Conservation (phyloP, 2,113 vertebrate genomes). For the Erinaceus europaeus region DNA sequence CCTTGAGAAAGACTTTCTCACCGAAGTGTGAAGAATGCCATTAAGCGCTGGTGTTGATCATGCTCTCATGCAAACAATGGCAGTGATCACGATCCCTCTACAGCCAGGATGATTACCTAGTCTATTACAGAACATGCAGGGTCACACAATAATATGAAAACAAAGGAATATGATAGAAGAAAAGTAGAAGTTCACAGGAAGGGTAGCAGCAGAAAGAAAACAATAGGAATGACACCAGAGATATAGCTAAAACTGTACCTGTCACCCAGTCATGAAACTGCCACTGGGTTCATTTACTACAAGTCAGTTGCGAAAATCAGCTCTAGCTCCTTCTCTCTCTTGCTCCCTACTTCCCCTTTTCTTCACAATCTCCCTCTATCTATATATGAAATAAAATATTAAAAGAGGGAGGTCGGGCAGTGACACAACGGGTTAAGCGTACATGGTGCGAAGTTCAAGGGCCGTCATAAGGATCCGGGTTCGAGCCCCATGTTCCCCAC, state of each 20-base stretch:
- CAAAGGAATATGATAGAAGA: neutral
- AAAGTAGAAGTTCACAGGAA: neutral
- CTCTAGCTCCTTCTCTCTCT: too few species aligned
- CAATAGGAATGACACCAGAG: neutral
- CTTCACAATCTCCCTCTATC: too few species aligned
- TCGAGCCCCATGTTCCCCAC: too few species aligned
- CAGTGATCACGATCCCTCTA: neutral
- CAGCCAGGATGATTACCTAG: neutral
- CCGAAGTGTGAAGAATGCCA: neutral
- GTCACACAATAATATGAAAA: neutral
- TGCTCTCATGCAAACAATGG: neutral
- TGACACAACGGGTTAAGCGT: too few species aligned
- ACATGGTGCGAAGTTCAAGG: too few species aligned
- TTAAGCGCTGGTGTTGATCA: neutral
- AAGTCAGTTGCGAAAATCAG: neutral
- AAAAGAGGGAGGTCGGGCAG: too few species aligned
- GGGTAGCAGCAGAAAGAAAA: neutral
- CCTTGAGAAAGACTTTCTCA: neutral
- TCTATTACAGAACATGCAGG: neutral
- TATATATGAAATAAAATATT: too few species aligned
- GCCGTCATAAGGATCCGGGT: too few species aligned
- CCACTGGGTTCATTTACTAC: neutral
- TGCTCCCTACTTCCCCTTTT: too few species aligned
- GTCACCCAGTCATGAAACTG: neutral
- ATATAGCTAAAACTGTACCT: neutral